These are phyloP conservation scores for Pantherophis guttatus DNA, from an alignment of 2,113 vertebrate species.

Conservation along the genomic window DNA sequence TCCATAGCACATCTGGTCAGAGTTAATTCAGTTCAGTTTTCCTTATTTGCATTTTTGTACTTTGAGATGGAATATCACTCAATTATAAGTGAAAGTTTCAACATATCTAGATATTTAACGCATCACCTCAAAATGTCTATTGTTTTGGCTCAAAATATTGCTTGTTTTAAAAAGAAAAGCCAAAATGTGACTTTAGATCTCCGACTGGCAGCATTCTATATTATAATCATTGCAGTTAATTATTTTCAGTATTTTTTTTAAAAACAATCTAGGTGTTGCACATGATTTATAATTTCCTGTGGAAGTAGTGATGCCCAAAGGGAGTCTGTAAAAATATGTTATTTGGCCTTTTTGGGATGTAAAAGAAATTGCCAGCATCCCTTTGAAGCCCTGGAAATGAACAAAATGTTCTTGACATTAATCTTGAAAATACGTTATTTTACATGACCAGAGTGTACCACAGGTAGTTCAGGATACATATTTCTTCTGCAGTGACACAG, in stretches of 20 bases:
- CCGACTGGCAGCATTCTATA: constrained; percentile 47
- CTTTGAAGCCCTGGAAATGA: constrained; percentile 53
- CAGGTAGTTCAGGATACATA: not conserved
- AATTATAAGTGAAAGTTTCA: constrained; percentile 10
- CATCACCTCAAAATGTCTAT: constrained; percentile 28
- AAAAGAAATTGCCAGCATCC: constrained; percentile 62
- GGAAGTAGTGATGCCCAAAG: constrained; percentile 59
- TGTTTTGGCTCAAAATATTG: constrained; percentile 41
- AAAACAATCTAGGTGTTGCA: constrained; percentile 61
- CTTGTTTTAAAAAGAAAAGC: constrained; percentile 44
- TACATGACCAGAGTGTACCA: constrained; percentile 18
- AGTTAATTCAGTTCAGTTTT: not conserved
- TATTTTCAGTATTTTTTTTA: constrained; percentile 32
- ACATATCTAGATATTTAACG: constrained; percentile 31
- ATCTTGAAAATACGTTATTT: constrained; percentile 57
- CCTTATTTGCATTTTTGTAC: constrained; percentile 31
- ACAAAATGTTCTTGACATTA: constrained; percentile 46
- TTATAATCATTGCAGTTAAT: constrained; percentile 51
- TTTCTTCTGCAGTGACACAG: constrained; percentile 22
- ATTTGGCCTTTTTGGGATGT: constrained; percentile 61
- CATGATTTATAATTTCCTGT: constrained; percentile 66
- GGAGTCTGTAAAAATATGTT: constrained; percentile 62
- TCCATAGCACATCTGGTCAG: not conserved
- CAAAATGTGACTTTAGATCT: constrained; percentile 38
- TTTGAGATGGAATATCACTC: constrained; percentile 19